These are phyloP conservation scores for Vulpes vulpes DNA, from an alignment of 2,113 vertebrate genomes.

Conservation along the genomic window DNA sequence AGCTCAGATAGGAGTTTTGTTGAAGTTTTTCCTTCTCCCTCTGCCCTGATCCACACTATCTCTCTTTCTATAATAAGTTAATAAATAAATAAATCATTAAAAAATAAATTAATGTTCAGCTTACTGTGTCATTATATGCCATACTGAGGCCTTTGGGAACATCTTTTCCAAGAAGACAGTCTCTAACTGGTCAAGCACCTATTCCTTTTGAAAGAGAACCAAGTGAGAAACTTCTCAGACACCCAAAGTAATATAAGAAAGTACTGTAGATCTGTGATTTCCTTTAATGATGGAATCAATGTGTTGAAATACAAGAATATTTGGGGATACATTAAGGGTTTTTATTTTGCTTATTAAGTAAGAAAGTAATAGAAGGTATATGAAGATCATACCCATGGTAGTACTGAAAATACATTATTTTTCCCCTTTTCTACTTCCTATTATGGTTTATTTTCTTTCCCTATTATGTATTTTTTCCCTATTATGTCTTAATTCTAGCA, in stretches of 20 bases:
- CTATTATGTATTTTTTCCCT: not conserved
- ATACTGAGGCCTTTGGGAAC: not conserved
- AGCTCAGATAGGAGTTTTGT: not conserved
- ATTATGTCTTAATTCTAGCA: not conserved
- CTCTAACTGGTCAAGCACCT: not conserved
- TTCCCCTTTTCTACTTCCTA: not conserved
- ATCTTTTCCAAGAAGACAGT: not conserved
- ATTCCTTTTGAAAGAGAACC: not conserved
- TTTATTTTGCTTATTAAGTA: conserved; percentile 1
- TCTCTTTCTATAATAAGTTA: not conserved
- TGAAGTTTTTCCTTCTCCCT: not conserved
- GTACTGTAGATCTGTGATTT: not conserved
- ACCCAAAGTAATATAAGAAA: not conserved
- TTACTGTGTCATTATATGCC: not conserved
- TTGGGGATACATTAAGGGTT: not conserved
- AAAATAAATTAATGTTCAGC: not conserved
- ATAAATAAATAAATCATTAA: not conserved
- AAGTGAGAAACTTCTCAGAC: not conserved
- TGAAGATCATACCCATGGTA: not conserved
- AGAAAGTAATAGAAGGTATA: not conserved
- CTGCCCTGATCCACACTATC: not conserved
- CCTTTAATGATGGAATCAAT: not conserved
- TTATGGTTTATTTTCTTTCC: not conserved
- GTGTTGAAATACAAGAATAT: not conserved
- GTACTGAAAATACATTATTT: not conserved